Percentiles rank a stretch among this genome's conserved stretches.
Evolutionary conservation across 2,797 vertebrate genomes (phyloP).

Genomic region (Argyrosomus regius): DNA sequence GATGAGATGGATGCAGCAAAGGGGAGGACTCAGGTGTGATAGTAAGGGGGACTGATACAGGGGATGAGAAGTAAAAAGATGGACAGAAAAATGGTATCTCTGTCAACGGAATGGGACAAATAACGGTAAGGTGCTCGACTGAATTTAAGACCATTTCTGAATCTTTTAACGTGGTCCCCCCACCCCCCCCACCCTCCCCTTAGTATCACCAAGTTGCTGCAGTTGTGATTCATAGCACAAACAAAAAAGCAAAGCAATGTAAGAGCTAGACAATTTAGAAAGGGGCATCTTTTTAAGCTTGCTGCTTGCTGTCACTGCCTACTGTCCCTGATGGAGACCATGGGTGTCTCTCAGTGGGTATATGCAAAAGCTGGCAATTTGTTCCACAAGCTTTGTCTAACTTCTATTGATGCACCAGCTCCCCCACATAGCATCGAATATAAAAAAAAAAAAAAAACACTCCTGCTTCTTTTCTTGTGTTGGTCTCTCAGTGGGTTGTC

Average conservation of each 20-base stretch:
- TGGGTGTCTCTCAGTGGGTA: slow-evolving; percentile 13
- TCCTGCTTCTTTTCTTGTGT: neutral
- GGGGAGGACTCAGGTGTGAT: neutral
- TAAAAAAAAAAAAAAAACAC: neutral
- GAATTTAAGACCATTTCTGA: neutral
- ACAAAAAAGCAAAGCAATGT: neutral
- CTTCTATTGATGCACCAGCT: slow-evolving; percentile 25
- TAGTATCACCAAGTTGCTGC: neutral
- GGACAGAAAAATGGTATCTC: slow-evolving; percentile 3
- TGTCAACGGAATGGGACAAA: slow-evolving; percentile 12
- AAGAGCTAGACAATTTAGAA: neutral
- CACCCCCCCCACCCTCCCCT: neutral
- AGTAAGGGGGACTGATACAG: slow-evolving; percentile 4
- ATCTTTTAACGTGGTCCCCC: neutral
- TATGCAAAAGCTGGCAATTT: slow-evolving; percentile 21
- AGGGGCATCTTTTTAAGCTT: slow-evolving; percentile 4
- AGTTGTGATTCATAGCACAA: slow-evolving; percentile 11
- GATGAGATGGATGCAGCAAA: slow-evolving; percentile 13
- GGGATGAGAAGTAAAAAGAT: slow-evolving; percentile 22
- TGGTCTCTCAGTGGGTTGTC: neutral
- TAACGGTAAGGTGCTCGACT: slow-evolving; percentile 1
- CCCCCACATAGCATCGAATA: neutral
- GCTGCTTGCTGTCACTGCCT: neutral
- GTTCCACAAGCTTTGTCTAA: slow-evolving; percentile 28
- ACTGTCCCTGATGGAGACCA: neutral